Percentiles rank a stretch among this genome's conserved stretches.
Conservation (phyloP, 2,113 vertebrate species). For the Geococcyx californianus region DNA sequence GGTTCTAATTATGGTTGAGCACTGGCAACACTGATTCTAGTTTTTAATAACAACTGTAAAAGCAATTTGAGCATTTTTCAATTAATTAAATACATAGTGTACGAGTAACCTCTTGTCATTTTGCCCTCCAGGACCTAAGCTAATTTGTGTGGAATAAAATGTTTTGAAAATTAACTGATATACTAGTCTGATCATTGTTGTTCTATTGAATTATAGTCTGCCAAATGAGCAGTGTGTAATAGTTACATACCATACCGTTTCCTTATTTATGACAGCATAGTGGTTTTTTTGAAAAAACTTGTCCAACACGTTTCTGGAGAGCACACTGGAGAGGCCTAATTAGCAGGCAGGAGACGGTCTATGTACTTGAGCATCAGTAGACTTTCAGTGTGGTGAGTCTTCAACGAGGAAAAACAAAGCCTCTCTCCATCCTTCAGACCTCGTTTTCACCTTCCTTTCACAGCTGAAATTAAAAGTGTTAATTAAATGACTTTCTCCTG, state of each 20-base stretch:
- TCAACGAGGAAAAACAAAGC: not conserved
- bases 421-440: not conserved
- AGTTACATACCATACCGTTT: constrained; percentile 10
- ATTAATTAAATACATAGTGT: constrained; percentile 99
- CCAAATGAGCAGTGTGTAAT: constrained; percentile 66
- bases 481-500: constrained; percentile 44
- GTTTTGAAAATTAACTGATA: constrained; percentile 86
- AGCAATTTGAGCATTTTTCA: constrained; percentile 99
- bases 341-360: constrained; percentile 51
- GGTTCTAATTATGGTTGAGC: constrained; percentile 99
- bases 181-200: constrained; percentile 72
- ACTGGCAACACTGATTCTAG: constrained; percentile 97
- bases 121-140: constrained; percentile 97
- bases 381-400: not conserved
- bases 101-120: constrained; percentile 99
- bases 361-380: not conserved
- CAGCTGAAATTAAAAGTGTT: constrained; percentile 53
- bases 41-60: constrained; percentile 99
- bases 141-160: constrained; percentile 98
- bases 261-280: constrained; percentile 27
- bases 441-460: constrained; percentile 30
- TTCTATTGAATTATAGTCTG: constrained; percentile 75
- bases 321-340: constrained; percentile 47
- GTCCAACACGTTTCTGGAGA: constrained; percentile 8
- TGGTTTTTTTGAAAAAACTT: not conserved